phyloP scores from a whole-genome alignment of 2,113 vertebrate genomes.

The Natator depressus region DNA sequence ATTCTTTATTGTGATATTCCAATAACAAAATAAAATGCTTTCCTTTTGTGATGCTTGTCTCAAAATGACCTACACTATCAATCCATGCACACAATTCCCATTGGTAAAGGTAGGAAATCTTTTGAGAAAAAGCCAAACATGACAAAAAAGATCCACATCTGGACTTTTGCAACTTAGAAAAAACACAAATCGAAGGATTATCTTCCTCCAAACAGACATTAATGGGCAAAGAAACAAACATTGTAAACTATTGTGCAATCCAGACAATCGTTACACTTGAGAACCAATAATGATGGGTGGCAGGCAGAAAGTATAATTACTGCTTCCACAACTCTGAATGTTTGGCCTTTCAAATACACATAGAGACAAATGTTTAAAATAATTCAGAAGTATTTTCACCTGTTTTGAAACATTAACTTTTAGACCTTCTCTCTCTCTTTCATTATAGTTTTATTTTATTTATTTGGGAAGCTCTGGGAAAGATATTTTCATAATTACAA shows the following conservation, averaged over 20 bases:
- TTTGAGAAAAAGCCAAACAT: background rate
- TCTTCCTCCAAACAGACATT: slow-evolving; percentile 40
- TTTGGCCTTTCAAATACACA: slow-evolving; percentile 38
- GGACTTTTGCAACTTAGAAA: background rate
- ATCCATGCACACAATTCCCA: background rate
- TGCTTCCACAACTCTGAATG: slow-evolving; percentile 64
- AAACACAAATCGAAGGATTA: background rate
- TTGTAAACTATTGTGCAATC: slow-evolving; percentile 36
- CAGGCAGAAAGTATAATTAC: slow-evolving; percentile 62
- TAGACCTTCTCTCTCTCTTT: slow-evolving; percentile 22
- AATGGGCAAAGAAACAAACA: background rate
- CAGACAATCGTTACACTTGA: background rate
- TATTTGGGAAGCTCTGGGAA: slow-evolving; percentile 43
- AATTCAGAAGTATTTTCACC: slow-evolving; percentile 52
- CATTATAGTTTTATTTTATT: slow-evolving; percentile 23
- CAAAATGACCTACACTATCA: no score
- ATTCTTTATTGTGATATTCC: no score
- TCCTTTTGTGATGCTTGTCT: no score
- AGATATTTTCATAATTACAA: slow-evolving; percentile 6
- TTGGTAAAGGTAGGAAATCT: background rate
- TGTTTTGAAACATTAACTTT: slow-evolving; percentile 51
- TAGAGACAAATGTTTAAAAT: slow-evolving; percentile 63
- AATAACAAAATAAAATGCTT: no score
- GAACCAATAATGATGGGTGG: slow-evolving; percentile 58
- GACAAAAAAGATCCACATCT: background rate